A percentile compares a stretch with the other conserved stretches of the same genome.
Conservation (phyloP, 2,888 invertebrate genomes). For the Sinopyrophorus schimmeli region DNA sequence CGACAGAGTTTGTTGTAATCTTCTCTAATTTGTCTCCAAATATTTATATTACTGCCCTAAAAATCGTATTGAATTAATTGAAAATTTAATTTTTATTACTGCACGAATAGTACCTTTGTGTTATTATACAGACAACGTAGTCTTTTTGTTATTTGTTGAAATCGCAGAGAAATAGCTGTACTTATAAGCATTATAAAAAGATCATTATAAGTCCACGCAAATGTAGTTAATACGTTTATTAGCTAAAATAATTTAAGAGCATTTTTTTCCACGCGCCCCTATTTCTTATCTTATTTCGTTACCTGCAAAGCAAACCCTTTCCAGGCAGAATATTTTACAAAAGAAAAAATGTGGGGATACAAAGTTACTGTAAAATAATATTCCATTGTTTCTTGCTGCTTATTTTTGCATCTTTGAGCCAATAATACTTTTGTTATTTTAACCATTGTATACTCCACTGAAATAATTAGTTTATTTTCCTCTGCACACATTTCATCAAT, state of each 20-base stretch:
- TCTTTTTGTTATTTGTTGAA: slow-evolving; percentile 43
- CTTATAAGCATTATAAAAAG: slow-evolving; percentile 49
- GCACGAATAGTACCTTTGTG: background rate
- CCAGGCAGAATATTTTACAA: slow-evolving; percentile 28
- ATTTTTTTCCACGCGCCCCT: background rate
- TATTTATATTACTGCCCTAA: slow-evolving; percentile 5
- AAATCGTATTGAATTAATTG: background rate
- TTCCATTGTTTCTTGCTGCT: slow-evolving; percentile 14
- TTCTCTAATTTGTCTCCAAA: slow-evolving; percentile 66
- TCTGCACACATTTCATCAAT: too few relatives aligned
- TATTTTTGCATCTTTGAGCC: background rate
- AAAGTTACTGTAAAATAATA: slow-evolving; percentile 13
- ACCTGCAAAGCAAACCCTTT: slow-evolving; percentile 34
- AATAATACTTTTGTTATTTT: background rate
- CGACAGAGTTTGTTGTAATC: slow-evolving; percentile 67
- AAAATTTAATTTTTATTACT: background rate
- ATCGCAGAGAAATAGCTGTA: slow-evolving; percentile 44
- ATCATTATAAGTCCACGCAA: slow-evolving; percentile 47
- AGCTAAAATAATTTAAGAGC: slow-evolving; percentile 40
- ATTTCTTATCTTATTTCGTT: background rate
- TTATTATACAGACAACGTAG: slow-evolving; percentile 19
- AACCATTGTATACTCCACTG: too few relatives aligned
- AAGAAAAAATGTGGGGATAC: slow-evolving; percentile 30
- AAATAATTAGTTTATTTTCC: too few relatives aligned
- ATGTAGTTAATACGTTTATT: slow-evolving; percentile 40